phyloP scores from a whole-genome alignment of 2,113 vertebrate genomes.

The Rhipidura dahli region DNA sequence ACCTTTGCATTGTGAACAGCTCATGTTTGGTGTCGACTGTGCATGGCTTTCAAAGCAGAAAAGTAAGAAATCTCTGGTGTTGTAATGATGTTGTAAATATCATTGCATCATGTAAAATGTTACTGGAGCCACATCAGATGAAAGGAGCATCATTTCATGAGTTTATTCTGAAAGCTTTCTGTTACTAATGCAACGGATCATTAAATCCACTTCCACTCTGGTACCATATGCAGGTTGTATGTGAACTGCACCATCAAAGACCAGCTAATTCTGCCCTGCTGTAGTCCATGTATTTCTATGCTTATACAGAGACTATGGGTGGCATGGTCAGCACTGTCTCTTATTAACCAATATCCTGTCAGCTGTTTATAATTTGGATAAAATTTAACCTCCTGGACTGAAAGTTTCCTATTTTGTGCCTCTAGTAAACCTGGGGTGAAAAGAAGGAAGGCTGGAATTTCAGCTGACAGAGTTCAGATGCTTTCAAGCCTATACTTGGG shows the following conservation, averaged over 20 bases:
- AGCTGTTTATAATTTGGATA: constrained; percentile 21
- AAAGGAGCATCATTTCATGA: background rate
- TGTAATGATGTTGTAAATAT: background rate
- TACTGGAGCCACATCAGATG: background rate
- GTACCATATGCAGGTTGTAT: background rate
- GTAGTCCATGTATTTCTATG: background rate
- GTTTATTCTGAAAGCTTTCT: background rate
- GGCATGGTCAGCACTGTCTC: background rate
- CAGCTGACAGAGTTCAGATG: background rate
- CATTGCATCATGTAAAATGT: background rate
- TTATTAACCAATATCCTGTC: constrained; percentile 20
- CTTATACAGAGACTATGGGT: background rate
- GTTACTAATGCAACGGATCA: background rate
- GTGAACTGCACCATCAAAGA: background rate
- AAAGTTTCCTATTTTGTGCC: background rate
- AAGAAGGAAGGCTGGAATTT: background rate
- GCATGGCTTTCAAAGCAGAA: background rate
- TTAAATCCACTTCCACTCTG: background rate
- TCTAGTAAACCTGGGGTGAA: background rate
- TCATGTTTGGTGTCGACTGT: background rate
- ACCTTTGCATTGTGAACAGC: background rate
- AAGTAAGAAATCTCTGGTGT: background rate
- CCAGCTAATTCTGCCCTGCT: background rate
- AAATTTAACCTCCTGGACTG: background rate
- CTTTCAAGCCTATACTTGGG: background rate